phyloP scores from a whole-genome alignment of 2,113 vertebrate species.

The Prinia subflava region DNA sequence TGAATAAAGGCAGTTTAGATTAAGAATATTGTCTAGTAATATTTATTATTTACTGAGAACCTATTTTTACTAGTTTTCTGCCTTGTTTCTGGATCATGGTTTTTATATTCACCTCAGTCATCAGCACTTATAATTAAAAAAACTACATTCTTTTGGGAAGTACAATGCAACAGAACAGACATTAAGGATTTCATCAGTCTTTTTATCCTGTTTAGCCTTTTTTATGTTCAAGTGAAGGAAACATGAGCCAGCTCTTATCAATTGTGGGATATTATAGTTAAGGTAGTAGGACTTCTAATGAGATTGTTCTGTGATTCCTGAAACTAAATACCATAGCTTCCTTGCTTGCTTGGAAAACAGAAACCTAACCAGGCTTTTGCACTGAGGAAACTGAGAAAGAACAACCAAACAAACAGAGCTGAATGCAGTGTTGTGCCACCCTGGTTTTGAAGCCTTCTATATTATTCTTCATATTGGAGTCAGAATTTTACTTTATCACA shows the following conservation, averaged over 20 bases:
- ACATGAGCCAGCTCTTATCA: rapidly evolving
- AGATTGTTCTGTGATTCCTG: neutral
- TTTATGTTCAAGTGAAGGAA: neutral
- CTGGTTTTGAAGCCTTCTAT: too few relatives aligned
- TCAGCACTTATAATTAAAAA: neutral
- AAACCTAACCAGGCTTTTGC: too few relatives aligned
- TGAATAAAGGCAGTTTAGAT: neutral
- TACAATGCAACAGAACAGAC: neutral
- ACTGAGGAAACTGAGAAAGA: too few relatives aligned
- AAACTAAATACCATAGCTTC: neutral
- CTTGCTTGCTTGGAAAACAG: too few relatives aligned
- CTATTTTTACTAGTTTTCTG: neutral
- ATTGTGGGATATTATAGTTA: neutral
- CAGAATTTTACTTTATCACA: too few relatives aligned
- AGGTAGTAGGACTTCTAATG: neutral
- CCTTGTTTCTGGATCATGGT: neutral
- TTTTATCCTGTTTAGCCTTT: neutral
- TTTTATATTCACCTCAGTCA: neutral
- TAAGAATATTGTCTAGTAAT: neutral
- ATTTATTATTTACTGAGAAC: neutral
- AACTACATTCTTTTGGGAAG: neutral
- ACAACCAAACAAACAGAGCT: too few relatives aligned
- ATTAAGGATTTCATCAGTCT: neutral
- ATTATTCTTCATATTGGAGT: too few relatives aligned
- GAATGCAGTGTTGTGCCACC: too few relatives aligned